These are phyloP conservation scores for Drosophila imparisetae DNA, from an alignment of 2,888 invertebrate genomes.

Conservation along the genomic window DNA sequence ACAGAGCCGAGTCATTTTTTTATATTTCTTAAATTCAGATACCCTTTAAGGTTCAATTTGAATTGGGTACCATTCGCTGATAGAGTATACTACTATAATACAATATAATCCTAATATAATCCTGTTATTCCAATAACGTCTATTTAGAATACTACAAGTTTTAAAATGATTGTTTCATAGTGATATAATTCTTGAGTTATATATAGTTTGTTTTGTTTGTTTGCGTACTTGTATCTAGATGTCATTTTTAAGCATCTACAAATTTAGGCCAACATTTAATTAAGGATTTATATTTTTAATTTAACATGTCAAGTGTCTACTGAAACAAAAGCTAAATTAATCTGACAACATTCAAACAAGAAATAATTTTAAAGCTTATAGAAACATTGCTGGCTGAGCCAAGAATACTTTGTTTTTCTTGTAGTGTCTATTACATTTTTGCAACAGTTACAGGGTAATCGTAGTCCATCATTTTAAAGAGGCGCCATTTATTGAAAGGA, in stretches of 20 bases:
- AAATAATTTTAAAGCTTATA: not conserved
- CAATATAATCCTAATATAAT: too few species aligned
- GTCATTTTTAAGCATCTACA: not conserved
- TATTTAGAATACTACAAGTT: not conserved
- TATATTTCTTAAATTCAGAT: constrained; percentile 49
- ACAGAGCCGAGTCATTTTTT: constrained; percentile 59
- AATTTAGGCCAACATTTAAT: not conserved
- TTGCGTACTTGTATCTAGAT: not conserved
- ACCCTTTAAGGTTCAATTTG: constrained; percentile 47
- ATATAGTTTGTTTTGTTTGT: not conserved
- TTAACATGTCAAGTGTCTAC: not conserved
- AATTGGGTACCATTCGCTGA: not conserved
- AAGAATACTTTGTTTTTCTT: not conserved
- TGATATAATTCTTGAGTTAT: not conserved
- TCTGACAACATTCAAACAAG: not conserved
- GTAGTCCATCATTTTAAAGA: not conserved
- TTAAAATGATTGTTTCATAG: not conserved
- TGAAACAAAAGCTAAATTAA: not conserved
- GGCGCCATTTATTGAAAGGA: constrained; percentile 37
- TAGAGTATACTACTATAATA: not conserved
- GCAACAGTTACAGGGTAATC: constrained; percentile 9
- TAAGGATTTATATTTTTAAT: not conserved
- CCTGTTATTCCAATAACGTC: too few species aligned
- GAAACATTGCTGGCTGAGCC: not conserved
- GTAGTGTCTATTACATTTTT: not conserved